Base-by-base conservation (phyloP, 2,113 vertebrate genomes). In the Acinonyx jubatus region DNA sequence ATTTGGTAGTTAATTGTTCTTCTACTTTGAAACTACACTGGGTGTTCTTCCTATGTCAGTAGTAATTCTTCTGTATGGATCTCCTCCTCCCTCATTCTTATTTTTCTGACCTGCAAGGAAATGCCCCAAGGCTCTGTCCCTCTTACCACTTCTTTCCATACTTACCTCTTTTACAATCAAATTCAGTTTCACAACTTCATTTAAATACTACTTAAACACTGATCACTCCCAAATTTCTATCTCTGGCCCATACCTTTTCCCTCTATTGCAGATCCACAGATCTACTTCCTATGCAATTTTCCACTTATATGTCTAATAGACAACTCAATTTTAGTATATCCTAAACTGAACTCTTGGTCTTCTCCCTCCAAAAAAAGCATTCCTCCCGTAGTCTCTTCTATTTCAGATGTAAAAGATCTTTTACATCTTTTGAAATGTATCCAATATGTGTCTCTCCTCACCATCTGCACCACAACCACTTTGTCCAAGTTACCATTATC, bases 261-360 rank as follows among this genome's bases (percentile, higher is more conserved):
- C 81, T 80, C 25, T 48, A 84, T 7, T 63, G 48, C 66, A 93
- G 23, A 96, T 65, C 10, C 38, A 96, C 5, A 63, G 31, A 95
- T 10, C 16, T 36, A 84, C 12, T 45, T 76, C 13, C 76, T 81
- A 83, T 1, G 3, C 48, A 94, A 83, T 36, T 88, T 50, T 63
- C 69, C 38, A 87, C 6, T 87, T 96, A 4, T 25, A 55, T 41
- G 7, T 25, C 61, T 14, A 83, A 10, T 0, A 71, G 18, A 29
- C 57, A 97, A 74, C 25, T 96, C 80, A 73, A 91, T 83, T 95
- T 96, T 71, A 84, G 21, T 65, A 41, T 21, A 13, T 61, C 23
- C 50, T 85, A 27, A 79, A 89, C 33, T 66, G 31, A 95, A 85
- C 14, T 94, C 18, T 76, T 71, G 19, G 38, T 88, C 65, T 81